These are phyloP conservation scores for Physocephala rufipes DNA, from an alignment of 2,888 invertebrate genomes.

Conservation along the genomic window DNA sequence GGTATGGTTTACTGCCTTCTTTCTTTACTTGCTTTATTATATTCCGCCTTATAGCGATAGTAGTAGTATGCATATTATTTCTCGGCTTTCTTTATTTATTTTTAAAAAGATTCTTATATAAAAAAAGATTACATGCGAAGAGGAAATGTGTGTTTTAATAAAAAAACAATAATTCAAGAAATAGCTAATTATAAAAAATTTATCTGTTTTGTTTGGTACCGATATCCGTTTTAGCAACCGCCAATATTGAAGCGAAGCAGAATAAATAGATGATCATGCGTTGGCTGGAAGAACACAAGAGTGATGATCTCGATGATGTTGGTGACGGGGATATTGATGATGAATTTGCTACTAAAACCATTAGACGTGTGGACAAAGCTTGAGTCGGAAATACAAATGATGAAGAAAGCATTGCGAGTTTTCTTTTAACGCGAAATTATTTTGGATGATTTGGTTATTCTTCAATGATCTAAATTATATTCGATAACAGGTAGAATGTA, in stretches of 20 bases:
- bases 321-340: no score
- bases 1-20: not conserved
- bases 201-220: constrained; percentile 53
- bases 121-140: no score
- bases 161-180: constrained; percentile 60
- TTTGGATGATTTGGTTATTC: no score
- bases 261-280: constrained; percentile 59
- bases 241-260: constrained; percentile 57
- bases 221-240: constrained; percentile 58
- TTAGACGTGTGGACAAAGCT: not conserved
- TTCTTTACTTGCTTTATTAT: not conserved
- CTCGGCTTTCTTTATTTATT: no score
- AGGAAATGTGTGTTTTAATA: no score
- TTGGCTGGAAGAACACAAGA: constrained; percentile 52
- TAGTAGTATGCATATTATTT: no score
- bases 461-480: no score
- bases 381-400: not conserved
- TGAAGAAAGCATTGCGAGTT: not conserved
- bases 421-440: constrained; percentile 14
- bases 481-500: no score
- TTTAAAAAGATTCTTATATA: no score
- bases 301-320: no score
- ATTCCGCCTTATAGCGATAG: no score
- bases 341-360: no score
- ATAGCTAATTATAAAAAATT: constrained; percentile 60